Conservation (phyloP, 2,113 vertebrate genomes). For the Trichomycterus rosablanca region DNA sequence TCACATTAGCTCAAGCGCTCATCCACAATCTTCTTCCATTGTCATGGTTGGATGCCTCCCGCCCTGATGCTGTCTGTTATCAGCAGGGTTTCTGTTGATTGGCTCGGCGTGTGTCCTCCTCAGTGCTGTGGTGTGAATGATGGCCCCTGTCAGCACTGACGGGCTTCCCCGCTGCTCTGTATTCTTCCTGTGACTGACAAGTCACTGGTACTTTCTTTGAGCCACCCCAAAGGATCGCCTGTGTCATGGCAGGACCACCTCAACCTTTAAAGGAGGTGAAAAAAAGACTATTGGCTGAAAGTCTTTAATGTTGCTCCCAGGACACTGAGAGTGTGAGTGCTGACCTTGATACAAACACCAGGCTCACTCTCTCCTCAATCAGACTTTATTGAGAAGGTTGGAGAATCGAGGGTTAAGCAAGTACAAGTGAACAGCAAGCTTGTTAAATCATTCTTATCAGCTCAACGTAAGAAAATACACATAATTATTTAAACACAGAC, state of each 20-base stretch:
- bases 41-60: constrained; percentile 43
- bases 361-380: constrained; percentile 29
- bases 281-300: constrained; percentile 42
- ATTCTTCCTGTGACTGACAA: constrained; percentile 53
- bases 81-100: constrained; percentile 42
- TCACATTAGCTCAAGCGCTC: constrained; percentile 27
- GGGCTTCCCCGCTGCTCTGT: constrained; percentile 38
- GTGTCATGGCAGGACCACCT: constrained; percentile 43
- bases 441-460: too few species aligned
- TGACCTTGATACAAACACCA: constrained; percentile 42
- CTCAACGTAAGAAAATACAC: too few species aligned
- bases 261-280: constrained; percentile 22
- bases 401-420: constrained; percentile 17
- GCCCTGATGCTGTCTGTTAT: constrained; percentile 45
- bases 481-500: too few species aligned
- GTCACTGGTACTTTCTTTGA: constrained; percentile 44
- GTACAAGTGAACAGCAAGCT: constrained; percentile 17
- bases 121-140: constrained; percentile 45
- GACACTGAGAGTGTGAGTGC: constrained; percentile 36
- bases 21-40: constrained; percentile 30
- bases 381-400: constrained; percentile 28
- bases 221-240: constrained; percentile 39
- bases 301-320: constrained; percentile 43
- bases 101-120: constrained; percentile 47
- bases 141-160: constrained; percentile 45